Evolutionary conservation across 2,113 vertebrate species (phyloP).

Genomic region (Macaca nemestrina): DNA sequence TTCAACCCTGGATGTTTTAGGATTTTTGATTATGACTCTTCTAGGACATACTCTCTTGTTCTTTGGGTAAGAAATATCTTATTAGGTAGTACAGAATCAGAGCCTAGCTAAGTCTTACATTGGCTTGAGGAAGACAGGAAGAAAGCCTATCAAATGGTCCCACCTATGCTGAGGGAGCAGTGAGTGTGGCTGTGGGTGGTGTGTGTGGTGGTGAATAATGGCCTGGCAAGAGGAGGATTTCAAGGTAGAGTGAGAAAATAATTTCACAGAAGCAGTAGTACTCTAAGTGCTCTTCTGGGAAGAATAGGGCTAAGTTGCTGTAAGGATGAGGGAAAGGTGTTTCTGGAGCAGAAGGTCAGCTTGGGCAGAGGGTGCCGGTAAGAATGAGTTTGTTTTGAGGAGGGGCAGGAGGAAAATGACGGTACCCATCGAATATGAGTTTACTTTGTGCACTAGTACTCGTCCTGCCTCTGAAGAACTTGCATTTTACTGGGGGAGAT

Average conservation of each 20-base stretch:
- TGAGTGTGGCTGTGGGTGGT: neutral
- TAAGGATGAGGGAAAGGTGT: neutral
- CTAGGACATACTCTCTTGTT: neutral
- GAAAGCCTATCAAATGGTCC: neutral
- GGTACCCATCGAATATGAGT: neutral
- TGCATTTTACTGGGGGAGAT: neutral
- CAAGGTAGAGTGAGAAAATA: neutral
- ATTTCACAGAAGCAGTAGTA: neutral
- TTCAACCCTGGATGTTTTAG: neutral
- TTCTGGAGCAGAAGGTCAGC: neutral
- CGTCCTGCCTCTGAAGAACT: neutral
- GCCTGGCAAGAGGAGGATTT: neutral
- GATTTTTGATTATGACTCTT: neutral
- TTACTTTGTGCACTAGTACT: neutral
- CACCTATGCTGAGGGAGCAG: neutral
- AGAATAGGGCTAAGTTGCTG: neutral
- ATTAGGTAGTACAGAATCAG: neutral
- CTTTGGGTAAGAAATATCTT: neutral
- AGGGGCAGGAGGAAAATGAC: neutral
- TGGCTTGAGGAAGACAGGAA: neutral
- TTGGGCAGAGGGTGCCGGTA: neutral
- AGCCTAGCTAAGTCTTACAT: neutral
- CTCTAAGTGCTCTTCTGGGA: neutral
- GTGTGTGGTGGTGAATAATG: neutral
- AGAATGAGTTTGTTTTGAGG: neutral